phyloP scores from a whole-genome alignment of 2,113 vertebrate species.

The Pteronura brasiliensis region DNA sequence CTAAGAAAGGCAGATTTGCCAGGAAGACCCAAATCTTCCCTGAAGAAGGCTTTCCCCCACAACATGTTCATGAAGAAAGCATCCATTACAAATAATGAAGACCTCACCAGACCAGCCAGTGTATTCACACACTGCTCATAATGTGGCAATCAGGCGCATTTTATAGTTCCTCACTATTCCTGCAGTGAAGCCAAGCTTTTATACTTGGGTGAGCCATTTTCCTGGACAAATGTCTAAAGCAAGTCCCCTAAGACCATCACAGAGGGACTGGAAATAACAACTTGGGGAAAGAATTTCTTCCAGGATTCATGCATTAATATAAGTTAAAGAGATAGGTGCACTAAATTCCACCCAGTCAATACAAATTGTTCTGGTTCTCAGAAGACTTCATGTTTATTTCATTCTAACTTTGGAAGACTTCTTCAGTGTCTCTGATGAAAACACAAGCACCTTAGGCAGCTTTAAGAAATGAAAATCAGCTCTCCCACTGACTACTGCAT shows the following conservation, averaged over 20 bases:
- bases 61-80: conserved; percentile 32
- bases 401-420: conserved; percentile 36
- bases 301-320: conserved; percentile 1
- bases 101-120: conserved; percentile 28
- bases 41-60: not conserved
- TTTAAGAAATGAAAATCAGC: conserved; percentile 45
- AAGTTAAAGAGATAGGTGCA: conserved; percentile 39
- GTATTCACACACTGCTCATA: conserved; percentile 34
- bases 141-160: conserved; percentile 41
- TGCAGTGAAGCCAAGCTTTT: conserved; percentile 62
- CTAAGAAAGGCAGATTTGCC: conserved; percentile 21
- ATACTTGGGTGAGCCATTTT: conserved; percentile 58
- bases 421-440: not conserved
- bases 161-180: conserved; percentile 64
- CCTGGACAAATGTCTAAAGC: conserved; percentile 69
- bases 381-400: conserved; percentile 46
- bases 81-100: conserved; percentile 55
- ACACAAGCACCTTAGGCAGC: conserved; percentile 17
- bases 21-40: not conserved
- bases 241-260: conserved; percentile 59
- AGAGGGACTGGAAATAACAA: conserved; percentile 51
- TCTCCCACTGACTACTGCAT: not conserved
- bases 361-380: conserved; percentile 30
- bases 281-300: conserved; percentile 24
- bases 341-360: conserved; percentile 41